These are phyloP conservation scores for Amphiprion ocellaris DNA, from an alignment of 2,113 vertebrate species.

Conservation along the genomic window DNA sequence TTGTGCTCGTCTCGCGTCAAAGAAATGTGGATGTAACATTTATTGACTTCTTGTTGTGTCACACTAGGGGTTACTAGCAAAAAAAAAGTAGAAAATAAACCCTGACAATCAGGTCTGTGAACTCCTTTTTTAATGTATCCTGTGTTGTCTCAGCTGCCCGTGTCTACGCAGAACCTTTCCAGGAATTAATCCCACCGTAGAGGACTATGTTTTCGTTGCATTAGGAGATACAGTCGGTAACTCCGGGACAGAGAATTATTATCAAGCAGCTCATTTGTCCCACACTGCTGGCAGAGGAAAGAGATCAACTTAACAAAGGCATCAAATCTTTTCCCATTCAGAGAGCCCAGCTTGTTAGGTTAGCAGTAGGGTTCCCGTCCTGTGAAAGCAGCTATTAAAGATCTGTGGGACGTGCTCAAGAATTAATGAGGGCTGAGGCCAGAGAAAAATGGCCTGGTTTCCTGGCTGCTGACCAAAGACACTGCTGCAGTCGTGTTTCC, in stretches of 20 bases:
- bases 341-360: slow-evolving; percentile 53
- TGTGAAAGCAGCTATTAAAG: slow-evolving; percentile 43
- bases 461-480: slow-evolving; percentile 66
- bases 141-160: slow-evolving; percentile 37
- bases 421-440: slow-evolving; percentile 47
- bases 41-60: slow-evolving; percentile 48
- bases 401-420: slow-evolving; percentile 50
- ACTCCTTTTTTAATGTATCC: slow-evolving; percentile 20
- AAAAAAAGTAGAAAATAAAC: slow-evolving; percentile 25
- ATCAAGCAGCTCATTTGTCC: slow-evolving; percentile 48
- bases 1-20: slow-evolving; percentile 65
- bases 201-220: slow-evolving; percentile 39
- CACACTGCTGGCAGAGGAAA: slow-evolving; percentile 8
- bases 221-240: slow-evolving; percentile 2
- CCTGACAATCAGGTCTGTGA: slow-evolving; percentile 70
- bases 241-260: slow-evolving; percentile 32
- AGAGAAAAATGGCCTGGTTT: slow-evolving; percentile 36
- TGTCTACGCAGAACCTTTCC: slow-evolving; percentile 20
- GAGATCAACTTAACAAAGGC: slow-evolving; percentile 7
- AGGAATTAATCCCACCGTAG: slow-evolving; percentile 7
- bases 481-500: slow-evolving; percentile 51
- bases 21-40: slow-evolving; percentile 60
- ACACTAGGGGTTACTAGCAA: slow-evolving; percentile 37
- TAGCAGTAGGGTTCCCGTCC: slow-evolving; percentile 27
- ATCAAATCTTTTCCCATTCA: slow-evolving; percentile 6